A percentile compares a stretch with the other conserved stretches of the same genome.
These are phyloP conservation scores for Hippoglossus stenolepis DNA, from an alignment of 2,113 vertebrate genomes.

Conservation along the genomic window DNA sequence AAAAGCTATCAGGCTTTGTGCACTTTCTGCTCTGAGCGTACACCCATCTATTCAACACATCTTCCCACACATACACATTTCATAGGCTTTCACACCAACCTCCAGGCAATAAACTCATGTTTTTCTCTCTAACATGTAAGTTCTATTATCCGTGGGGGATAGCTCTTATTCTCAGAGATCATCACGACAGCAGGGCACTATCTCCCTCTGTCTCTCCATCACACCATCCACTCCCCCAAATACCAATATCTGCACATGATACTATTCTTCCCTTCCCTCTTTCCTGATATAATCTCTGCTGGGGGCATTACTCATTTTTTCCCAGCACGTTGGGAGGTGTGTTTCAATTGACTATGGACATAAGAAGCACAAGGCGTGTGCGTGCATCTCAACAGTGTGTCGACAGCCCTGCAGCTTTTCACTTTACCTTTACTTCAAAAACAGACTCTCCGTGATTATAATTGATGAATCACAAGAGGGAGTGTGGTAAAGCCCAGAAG, in stretches of 20 bases:
- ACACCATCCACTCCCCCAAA: slow-evolving; percentile 30
- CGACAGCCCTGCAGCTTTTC: slow-evolving; percentile 4
- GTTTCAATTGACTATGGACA: slow-evolving; percentile 42
- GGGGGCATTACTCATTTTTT: slow-evolving; percentile 52
- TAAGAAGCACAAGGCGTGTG: slow-evolving; percentile 8
- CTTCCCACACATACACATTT: slow-evolving; percentile 38
- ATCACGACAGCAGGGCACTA: slow-evolving; percentile 45
- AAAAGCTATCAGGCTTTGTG: slow-evolving; percentile 33
- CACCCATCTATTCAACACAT: slow-evolving; percentile 35
- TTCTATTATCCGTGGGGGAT: slow-evolving; percentile 50
- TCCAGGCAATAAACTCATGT: slow-evolving; percentile 56
- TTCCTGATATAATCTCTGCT: slow-evolving; percentile 52
- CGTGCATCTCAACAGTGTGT: slow-evolving; percentile 5
- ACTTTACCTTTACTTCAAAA: slow-evolving; percentile 12
- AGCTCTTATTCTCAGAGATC: slow-evolving; percentile 45
- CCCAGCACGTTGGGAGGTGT: slow-evolving; percentile 36
- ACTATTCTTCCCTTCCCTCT: slow-evolving; percentile 26
- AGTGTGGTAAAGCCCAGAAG: neutral
- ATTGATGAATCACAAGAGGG: neutral
- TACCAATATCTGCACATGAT: slow-evolving; percentile 44
- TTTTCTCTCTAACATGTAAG: slow-evolving; percentile 49
- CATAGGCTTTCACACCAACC: slow-evolving; percentile 47
- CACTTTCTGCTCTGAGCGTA: slow-evolving; percentile 18
- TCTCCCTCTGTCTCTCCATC: slow-evolving; percentile 34
- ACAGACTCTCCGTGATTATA: slow-evolving; percentile 9